Base-by-base conservation (phyloP, 2,888 invertebrate species). In the Aphelenchoides bicaudatus region DNA sequence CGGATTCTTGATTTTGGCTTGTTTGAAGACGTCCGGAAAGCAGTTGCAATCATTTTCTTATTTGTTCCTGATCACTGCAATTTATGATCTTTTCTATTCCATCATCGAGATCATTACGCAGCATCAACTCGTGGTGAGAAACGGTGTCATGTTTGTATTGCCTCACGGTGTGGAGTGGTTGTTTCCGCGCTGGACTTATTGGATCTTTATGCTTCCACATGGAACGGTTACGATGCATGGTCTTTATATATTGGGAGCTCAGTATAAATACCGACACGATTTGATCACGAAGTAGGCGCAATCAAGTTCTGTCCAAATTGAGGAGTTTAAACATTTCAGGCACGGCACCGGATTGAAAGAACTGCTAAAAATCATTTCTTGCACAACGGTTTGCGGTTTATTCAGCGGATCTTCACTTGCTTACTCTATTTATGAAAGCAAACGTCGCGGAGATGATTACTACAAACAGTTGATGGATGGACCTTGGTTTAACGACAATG, bases 201-300 rank as follows among this genome's bases (percentile, higher is more conserved):
- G 25, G 37, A 34, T 51, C 2, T 51, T 31, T 16, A 16, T 28
- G 10, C 31, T 51, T 19, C 52, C 52, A 16, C 52, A 51, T 19
- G 52, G 52, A 8, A 29, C 39, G n/a, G 31, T 51, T 23, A 51
- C 52, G 13, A 37, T 34, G 37, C 52, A 51, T 23, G 52, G 52
- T 10, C 37, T 51, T 10, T 51, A 38, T 23, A 51, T 38, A 25
- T 38, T 51, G 21, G 31, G 37, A 6, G 52, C 25, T 23, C 27
- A 38, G 16, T 51, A 51, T 16, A 31, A 51, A 3, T 51, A 38
- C 37, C 10, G 52, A 23, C 37, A 51, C 28, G 37, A 30, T 16
- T 19, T 51, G 21, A 21, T 51, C 19, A 51, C 37, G 19, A 34
- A 38, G 52, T 43, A 43, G 28, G 43, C n/a, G n/a, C n/a, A n/a